Conservation (phyloP, 2,888 invertebrate species). For the Acanthosoma haemorrhoidale region DNA sequence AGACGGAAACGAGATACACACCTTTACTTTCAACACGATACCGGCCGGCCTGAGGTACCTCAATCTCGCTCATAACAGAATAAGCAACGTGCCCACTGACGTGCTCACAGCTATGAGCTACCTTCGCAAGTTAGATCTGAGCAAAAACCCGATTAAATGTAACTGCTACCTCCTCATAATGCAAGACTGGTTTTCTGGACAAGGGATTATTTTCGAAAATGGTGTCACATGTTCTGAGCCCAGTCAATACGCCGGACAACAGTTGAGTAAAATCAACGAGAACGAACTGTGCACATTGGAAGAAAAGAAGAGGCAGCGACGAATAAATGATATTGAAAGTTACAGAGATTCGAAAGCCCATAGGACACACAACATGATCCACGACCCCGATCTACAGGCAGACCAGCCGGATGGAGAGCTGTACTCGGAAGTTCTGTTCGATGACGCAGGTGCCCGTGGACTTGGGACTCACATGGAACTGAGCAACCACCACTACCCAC, state of each 20-base stretch:
- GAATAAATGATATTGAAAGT: constrained; percentile 25
- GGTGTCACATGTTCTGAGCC: constrained; percentile 38
- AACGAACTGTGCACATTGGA: constrained; percentile 38
- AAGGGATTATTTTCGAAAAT: constrained; percentile 38
- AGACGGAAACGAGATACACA: constrained; percentile 39
- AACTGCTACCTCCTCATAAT: constrained; percentile 40
- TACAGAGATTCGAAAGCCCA: constrained; percentile 27
- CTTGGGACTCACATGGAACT: constrained; percentile 22
- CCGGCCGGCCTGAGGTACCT: constrained; percentile 39
- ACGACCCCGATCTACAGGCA: constrained; percentile 7
- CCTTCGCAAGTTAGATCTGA: constrained; percentile 39
- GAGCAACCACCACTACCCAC: background rate
- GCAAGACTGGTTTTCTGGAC: constrained; percentile 40
- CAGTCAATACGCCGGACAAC: constrained; percentile 33
- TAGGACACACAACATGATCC: constrained; percentile 17
- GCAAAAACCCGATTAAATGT: constrained; percentile 41
- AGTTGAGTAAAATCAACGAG: constrained; percentile 39
- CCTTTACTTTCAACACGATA: constrained; percentile 37
- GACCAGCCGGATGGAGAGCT: constrained; percentile 33
- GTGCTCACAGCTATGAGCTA: constrained; percentile 37
- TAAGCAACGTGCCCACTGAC: constrained; percentile 39
- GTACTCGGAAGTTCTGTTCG: constrained; percentile 32
- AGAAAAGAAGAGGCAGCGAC: constrained; percentile 20
- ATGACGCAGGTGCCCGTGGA: constrained; percentile 11
- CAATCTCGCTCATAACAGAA: constrained; percentile 39